Base-by-base conservation (phyloP, 1,140 invertebrate genomes). In the Drosophila sp. region DNA sequence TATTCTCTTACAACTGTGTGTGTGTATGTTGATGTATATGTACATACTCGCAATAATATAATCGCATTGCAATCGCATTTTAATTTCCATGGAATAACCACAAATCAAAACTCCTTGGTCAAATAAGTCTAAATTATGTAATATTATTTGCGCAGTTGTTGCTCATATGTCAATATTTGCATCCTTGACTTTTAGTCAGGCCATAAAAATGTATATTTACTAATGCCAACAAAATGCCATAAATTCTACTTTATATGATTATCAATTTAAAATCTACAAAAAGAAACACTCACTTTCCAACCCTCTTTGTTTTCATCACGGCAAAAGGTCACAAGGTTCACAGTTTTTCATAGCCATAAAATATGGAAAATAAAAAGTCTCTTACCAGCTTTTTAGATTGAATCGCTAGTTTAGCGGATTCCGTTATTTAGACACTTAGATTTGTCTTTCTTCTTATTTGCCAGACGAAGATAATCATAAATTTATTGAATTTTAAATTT, bases 401-500 rank as follows among this genome's bases (percentile, higher is more conserved):
- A 27, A 43, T 40, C 58, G 43, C 48, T 48, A 43, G 43, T 78
- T 74, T 57, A 45, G 50, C n/a, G 57, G 50, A 65, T 73, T 59
- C 51, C 27, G 46, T 27, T 48, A 38, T 56, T 78, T 59, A 72
- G 58, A 45, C 63, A 70, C 61, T 74, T 72, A 45, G 40, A 63
- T 62, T 71, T 72, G 34, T 21, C 59, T 63, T 43, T 51, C 46
- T 51, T 18, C 41, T 61, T 46, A 53, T 67, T 69, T 65, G 64
- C 50, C 34, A 56, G 57, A 38, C 63, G 56, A 16, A 50, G 54
- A 89, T 80, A 83, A 89, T 87, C 83, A 89, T 89, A 87, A 80
- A 89, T 89, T 89, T 87, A 89, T 87, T 87, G 83, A 80, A 89
- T 89, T 87, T 89, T 89, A 77, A 83, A 87, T 70, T 72, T 57